Percentiles rank a stretch among this genome's conserved stretches.
phyloP scores from a whole-genome alignment of 2,888 invertebrate species.

The Acleris sparsana region DNA sequence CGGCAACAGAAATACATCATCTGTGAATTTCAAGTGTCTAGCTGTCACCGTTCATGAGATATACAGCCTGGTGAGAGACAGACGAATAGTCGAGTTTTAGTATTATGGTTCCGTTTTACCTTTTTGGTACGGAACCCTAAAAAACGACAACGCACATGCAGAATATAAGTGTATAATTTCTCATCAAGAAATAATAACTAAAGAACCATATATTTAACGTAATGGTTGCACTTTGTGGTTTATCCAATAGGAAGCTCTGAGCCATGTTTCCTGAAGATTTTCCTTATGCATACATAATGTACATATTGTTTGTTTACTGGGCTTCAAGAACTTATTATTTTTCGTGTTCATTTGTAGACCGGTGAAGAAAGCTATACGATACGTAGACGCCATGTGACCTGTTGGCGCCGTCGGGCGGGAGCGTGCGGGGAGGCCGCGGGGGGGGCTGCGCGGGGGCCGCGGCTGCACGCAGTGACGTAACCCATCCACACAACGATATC shows the following conservation, averaged over 20 bases:
- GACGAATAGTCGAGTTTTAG: too few species aligned
- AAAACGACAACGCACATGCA: too few species aligned
- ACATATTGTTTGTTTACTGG: background rate
- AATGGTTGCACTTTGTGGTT: background rate
- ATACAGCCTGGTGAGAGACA: too few species aligned
- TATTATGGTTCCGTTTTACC: too few species aligned
- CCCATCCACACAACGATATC: slow-evolving; percentile 37
- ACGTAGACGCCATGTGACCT: slow-evolving; percentile 45
- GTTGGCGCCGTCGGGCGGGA: slow-evolving; percentile 54
- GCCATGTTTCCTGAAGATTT: slow-evolving; percentile 17
- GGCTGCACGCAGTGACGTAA: slow-evolving; percentile 57
- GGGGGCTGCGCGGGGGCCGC: slow-evolving; percentile 38
- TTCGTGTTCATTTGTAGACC: slow-evolving; percentile 23
- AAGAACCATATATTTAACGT: background rate
- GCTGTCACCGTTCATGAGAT: too few species aligned
- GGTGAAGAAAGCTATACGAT: slow-evolving; percentile 38
- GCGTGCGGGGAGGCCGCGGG: slow-evolving; percentile 52
- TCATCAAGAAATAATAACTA: background rate
- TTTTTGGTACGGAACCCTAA: too few species aligned
- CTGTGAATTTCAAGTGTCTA: too few species aligned
- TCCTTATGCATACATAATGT: background rate
- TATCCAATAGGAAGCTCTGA: slow-evolving; percentile 5
- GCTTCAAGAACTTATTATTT: background rate
- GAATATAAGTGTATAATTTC: slow-evolving; percentile 14
- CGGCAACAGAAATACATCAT: too few species aligned